These are phyloP conservation scores for Tapirus terrestris DNA, from an alignment of 2,113 vertebrate genomes.

Conservation along the genomic window DNA sequence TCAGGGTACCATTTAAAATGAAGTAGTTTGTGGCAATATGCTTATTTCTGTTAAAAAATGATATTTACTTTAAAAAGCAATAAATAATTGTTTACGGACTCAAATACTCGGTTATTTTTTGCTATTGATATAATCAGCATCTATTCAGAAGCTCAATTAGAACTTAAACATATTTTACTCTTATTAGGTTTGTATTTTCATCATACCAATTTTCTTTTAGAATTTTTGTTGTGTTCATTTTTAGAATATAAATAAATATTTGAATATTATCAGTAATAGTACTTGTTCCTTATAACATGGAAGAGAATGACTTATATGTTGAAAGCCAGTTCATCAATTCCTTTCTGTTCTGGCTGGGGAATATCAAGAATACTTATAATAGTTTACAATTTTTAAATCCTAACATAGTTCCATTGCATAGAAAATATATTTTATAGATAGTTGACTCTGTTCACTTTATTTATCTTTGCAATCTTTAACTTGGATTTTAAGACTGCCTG, in stretches of 20 bases:
- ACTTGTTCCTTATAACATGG: not conserved
- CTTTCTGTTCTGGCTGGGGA: not conserved
- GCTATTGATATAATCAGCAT: slow-evolving; percentile 56
- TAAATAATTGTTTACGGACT: slow-evolving; percentile 16
- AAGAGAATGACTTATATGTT: not conserved
- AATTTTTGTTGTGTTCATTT: slow-evolving; percentile 22
- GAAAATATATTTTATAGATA: not conserved
- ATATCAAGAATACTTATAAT: not conserved
- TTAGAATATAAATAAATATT: slow-evolving; percentile 58
- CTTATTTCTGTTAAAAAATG: not conserved
- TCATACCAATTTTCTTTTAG: not conserved
- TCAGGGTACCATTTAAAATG: not conserved
- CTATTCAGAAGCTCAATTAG: slow-evolving; percentile 63
- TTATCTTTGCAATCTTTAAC: not conserved
- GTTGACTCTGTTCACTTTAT: not conserved
- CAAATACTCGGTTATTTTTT: slow-evolving; percentile 42
- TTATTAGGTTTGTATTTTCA: slow-evolving; percentile 51
- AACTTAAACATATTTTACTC: slow-evolving; percentile 32
- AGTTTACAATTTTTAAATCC: not conserved
- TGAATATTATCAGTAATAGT: slow-evolving; percentile 1
- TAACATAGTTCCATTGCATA: not conserved
- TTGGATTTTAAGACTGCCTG: not conserved
- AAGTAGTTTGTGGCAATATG: not conserved
- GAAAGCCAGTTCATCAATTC: not conserved
- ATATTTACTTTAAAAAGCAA: slow-evolving; percentile 16